phyloP scores from a whole-genome alignment of 2,888 invertebrate genomes.

The Spodoptera littoralis region DNA sequence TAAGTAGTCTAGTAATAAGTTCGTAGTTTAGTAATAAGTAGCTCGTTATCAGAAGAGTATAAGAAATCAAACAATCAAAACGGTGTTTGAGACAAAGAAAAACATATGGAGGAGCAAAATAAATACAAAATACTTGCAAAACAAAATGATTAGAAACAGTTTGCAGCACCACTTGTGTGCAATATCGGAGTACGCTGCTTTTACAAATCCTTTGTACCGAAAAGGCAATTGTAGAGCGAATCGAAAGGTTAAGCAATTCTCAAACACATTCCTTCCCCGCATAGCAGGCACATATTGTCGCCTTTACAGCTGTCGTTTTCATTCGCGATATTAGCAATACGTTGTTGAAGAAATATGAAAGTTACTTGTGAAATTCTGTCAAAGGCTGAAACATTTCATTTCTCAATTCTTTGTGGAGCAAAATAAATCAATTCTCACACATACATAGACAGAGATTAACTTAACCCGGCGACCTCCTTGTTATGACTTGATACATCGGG shows the following conservation, averaged over 20 bases:
- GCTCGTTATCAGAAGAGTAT: too few species aligned
- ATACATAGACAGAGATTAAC: constrained; percentile 1
- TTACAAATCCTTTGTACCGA: too few species aligned
- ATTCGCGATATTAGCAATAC: neutral
- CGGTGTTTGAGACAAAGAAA: too few species aligned
- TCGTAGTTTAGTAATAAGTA: too few species aligned
- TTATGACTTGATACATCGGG: constrained; percentile 2
- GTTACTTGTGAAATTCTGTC: neutral
- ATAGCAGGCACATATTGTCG: neutral
- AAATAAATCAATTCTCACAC: neutral
- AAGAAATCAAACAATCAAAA: too few species aligned
- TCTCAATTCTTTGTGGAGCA: neutral
- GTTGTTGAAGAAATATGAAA: neutral
- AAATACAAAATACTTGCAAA: too few species aligned
- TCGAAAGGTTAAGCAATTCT: neutral
- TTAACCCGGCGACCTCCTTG: constrained; percentile 4
- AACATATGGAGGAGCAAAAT: too few species aligned
- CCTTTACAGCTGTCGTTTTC: neutral
- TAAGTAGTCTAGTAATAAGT: too few species aligned
- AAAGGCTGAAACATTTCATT: neutral
- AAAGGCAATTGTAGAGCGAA: neutral
- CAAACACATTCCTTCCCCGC: neutral
- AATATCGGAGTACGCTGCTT: too few species aligned
- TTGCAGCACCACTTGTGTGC: too few species aligned
- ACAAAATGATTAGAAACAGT: too few species aligned